Base-by-base conservation (phyloP, 2,888 invertebrate genomes). In the Drosophila subquinaria region DNA sequence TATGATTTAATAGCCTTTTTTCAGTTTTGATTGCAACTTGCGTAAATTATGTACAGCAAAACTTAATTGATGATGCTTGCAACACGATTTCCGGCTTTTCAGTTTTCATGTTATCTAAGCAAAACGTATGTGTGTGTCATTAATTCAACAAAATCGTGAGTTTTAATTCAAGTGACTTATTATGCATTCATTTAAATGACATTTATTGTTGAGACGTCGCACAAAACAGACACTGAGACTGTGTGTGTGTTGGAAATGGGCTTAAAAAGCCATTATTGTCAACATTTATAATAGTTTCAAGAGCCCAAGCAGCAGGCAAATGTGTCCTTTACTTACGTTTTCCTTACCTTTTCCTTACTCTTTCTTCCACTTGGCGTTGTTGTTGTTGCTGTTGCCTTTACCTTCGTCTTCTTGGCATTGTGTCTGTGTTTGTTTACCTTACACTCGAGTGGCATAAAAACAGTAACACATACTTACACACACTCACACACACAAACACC, bases 231-330 rank as follows among this genome's bases (percentile, higher is more conserved):
- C 45, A 27, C 40, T 57, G 27, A 27, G 47, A 45, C 69, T 69
- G 53, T 45, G 53, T 45, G 53, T 45, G 56, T 79, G 74, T 62
- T 65, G 60, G 82, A 79, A 87, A 89, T 85, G 82, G 86, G 89
- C 88, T 88, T 85, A 88, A 88, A 88, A 85, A 85, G 89, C 89
- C 88, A 88, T 88, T 88, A 89, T 83, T 86, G 88, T 88, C 88
- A 89, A 88, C 89, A 87, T 89, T 87, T 84, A 82, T 83, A 89
- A 89, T 86, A 83, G 89, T 88, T 89, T 76, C 72, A 73, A 86
- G 77, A 65, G 74, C 36, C 55, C 60, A 55, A 43, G 48, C 4
- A 38, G 63, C 53, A 43, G 62, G 68, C 48, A 69, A 81, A 73
- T 79, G 70, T 68, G 69, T 79, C 67, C 69, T 73, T 70, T 64